phyloP scores from a whole-genome alignment of 2,797 vertebrate species.

The Catamblyrhynchus diadema region DNA sequence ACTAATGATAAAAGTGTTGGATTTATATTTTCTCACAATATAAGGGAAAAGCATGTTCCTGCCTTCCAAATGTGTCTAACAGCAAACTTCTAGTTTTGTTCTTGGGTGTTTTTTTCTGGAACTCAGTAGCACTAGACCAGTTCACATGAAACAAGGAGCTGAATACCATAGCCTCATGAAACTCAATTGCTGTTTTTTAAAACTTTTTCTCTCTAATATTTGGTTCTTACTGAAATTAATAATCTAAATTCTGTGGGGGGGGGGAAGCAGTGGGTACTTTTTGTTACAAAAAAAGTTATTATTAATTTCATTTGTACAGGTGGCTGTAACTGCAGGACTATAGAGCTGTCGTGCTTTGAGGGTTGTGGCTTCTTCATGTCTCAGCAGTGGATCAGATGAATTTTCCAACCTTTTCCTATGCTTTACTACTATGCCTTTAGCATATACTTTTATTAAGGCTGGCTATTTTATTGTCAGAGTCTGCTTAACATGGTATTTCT shows the following conservation, averaged over 20 bases:
- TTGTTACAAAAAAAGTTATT: not conserved
- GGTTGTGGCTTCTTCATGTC: not conserved
- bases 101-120: not conserved
- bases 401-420: not conserved
- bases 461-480: not conserved
- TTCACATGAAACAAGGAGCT: not conserved
- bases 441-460: not conserved
- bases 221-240: slow-evolving; percentile 7
- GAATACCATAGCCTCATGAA: not conserved
- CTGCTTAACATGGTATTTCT: not conserved
- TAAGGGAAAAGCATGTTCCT: not conserved
- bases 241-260: not conserved
- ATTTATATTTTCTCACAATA: not conserved
- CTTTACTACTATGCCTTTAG: not conserved
- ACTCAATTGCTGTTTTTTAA: slow-evolving; percentile 4
- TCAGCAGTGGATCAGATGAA: not conserved
- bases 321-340: not conserved
- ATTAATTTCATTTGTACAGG: not conserved
- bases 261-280: not conserved
- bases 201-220: not conserved
- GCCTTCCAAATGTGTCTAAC: not conserved
- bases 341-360: not conserved
- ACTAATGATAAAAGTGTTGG: not conserved
- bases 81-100: not conserved
- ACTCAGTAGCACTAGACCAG: not conserved